These are phyloP conservation scores for Microctenopoma stevenorrisi DNA, from an alignment of 2,797 vertebrate species.

Conservation along the genomic window DNA sequence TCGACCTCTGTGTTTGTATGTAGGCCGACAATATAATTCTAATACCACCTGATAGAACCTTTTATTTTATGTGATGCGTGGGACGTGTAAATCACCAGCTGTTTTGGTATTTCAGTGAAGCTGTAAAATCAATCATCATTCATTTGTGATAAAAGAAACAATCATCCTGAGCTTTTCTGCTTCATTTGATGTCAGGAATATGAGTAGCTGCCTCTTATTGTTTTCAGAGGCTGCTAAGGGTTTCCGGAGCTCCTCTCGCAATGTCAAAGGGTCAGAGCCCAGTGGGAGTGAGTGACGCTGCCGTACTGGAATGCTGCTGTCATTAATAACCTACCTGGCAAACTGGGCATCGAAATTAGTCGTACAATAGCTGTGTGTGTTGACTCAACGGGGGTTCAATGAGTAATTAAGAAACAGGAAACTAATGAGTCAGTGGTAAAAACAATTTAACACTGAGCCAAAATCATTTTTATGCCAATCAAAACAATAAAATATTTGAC, in stretches of 20 bases:
- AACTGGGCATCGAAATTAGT: slow-evolving; percentile 41
- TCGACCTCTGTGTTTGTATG: not conserved
- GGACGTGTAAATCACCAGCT: slow-evolving; percentile 4
- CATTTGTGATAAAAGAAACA: slow-evolving; percentile 59
- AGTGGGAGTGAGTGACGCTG: slow-evolving; percentile 57
- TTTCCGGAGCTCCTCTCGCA: slow-evolving; percentile 56
- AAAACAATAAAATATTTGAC: too few relatives aligned
- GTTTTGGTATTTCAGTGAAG: slow-evolving; percentile 38
- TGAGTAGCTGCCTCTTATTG: slow-evolving; percentile 75
- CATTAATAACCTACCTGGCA: slow-evolving; percentile 64
- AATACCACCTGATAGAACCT: not conserved
- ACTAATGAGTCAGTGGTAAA: not conserved
- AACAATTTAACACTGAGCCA: not conserved
- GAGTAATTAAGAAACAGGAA: slow-evolving; percentile 8
- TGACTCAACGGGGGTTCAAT: not conserved
- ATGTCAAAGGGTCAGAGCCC: slow-evolving; percentile 72
- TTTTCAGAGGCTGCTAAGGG: slow-evolving; percentile 74
- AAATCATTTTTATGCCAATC: not conserved
- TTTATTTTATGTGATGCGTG: not conserved
- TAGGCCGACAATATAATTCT: too few relatives aligned
- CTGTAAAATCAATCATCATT: slow-evolving; percentile 43
- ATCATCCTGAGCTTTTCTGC: slow-evolving; percentile 67
- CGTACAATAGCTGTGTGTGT: slow-evolving; percentile 26
- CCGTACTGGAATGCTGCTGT: slow-evolving; percentile 62
- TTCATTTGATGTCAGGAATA: slow-evolving; percentile 70